Evolutionary conservation across 53 echinoderm and acorn worm genomes (phyloP).

Genomic region (Paracentrotus lividus): DNA sequence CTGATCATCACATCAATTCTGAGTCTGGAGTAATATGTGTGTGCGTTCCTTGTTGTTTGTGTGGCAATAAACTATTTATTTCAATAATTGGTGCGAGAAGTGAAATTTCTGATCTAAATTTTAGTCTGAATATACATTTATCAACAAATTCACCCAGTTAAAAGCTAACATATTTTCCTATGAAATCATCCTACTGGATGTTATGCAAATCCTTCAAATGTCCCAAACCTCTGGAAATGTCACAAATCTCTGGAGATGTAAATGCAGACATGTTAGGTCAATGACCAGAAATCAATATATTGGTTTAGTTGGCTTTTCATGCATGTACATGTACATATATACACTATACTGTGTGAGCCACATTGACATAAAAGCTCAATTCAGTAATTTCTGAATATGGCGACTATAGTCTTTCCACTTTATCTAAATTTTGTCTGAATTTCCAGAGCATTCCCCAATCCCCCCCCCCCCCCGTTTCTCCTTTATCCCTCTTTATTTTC

Average conservation of each 20-base stretch:
- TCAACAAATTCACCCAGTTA: background rate
- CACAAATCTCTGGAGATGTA: background rate
- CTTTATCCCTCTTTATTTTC: background rate
- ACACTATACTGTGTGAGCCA: background rate
- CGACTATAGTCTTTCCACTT: background rate
- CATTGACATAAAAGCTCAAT: slow-evolving; percentile 13
- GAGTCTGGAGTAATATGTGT: background rate
- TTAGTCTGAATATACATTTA: no score
- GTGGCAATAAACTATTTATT: background rate
- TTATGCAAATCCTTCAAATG: background rate
- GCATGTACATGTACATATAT: no score
- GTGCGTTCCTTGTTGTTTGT: background rate
- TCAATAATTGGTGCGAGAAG: background rate
- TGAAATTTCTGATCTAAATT: background rate
- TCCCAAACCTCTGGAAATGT: slow-evolving; percentile 1
- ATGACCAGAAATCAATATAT: background rate
- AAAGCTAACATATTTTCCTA: background rate
- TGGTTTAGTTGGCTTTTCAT: background rate
- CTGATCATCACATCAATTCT: background rate
- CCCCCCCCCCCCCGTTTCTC: background rate
- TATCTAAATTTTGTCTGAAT: no score
- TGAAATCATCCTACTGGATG: background rate
- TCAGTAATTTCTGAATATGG: background rate
- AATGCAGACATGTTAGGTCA: background rate
- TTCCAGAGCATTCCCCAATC: background rate